Base-by-base conservation (phyloP, 2,113 vertebrate species). In the Eolophus roseicapilla region DNA sequence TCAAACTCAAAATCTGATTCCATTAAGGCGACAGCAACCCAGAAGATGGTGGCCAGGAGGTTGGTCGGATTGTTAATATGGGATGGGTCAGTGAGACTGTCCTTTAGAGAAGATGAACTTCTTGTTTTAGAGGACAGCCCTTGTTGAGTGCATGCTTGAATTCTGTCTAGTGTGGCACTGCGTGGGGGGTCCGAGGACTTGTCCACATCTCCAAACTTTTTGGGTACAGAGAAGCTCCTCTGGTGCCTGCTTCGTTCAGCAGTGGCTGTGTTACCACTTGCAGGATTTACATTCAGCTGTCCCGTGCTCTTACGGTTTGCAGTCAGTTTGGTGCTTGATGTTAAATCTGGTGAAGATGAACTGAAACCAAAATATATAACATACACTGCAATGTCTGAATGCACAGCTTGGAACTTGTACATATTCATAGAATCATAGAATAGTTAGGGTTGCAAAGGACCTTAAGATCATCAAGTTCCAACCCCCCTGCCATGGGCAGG, bases 1-100 rank as follows among this genome's bases (percentile, higher is more conserved):
- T 99, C 99, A 96, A 99, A 99, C 96, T 99, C 99, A 97, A 99
- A 99, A 97, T 99, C 99, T 0, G 99, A 99, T 97, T 99, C 99
- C 99, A 99, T 99, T 93, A 99, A 98, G 39, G 99, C 99, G 64
- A 99, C 98, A 0, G 99, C 99, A 86, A 99, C 99, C 99, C 99
- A 99, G 96, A 99, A 99, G 89, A 99, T 98, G 37, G 99, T 99
- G 88, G 99, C 99, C 95, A 99, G 97, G 27, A 99, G 98, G 57
- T 99, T 98, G 60, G 98, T 98, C 6, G 99, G 99, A 83, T 99
- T 99, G 84, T 99, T 99, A 88, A 99, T 98, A 64, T 99, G 99
- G 44, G 98, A 98, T 7, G 99, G 99, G 82, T 99, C 99, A 0
- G 98, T 98, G 59, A 99, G 98, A 89, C 98, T 99, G 49, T 99